Percentiles rank a stretch among this genome's conserved stretches.
Evolutionary conservation across 2,797 vertebrate species (phyloP).

Genomic region (Pyrrhura leucotis): DNA sequence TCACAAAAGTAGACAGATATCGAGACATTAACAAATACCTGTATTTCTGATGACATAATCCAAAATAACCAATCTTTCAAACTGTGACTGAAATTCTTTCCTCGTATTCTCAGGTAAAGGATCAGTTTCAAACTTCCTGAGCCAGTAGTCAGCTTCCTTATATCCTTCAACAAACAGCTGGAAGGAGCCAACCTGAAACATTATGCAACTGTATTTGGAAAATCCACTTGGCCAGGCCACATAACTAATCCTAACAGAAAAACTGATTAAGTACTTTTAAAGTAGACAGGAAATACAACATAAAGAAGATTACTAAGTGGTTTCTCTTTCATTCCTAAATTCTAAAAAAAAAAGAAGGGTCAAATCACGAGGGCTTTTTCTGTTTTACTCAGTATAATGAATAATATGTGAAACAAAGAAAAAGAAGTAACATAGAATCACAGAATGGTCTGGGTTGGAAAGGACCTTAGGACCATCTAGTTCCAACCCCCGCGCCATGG

Average conservation of each 20-base stretch:
- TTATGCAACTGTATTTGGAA: conserved; percentile 52
- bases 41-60: conserved; percentile 98
- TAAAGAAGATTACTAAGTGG: neutral
- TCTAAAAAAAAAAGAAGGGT: neutral
- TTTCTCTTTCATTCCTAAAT: neutral
- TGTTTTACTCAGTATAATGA: neutral
- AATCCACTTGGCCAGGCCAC: neutral
- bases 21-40: conserved; percentile 74
- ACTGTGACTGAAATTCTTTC: conserved; percentile 95
- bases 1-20: neutral
- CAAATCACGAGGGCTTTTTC: neutral
- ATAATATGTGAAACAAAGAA: neutral
- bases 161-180: conserved; percentile 97
- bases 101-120: conserved; percentile 95
- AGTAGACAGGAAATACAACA: neutral
- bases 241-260: neutral
- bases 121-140: conserved; percentile 95
- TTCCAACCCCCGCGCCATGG: neutral
- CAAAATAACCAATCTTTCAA: conserved; percentile 93
- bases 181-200: conserved; percentile 92
- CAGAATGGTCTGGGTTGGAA: neutral
- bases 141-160: conserved; percentile 95
- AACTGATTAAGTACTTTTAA: neutral
- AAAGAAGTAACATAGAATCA: neutral
- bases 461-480: neutral